These are phyloP conservation scores for Pycnomerus fuliginosus DNA, from an alignment of 2,888 invertebrate genomes.

Conservation along the genomic window DNA sequence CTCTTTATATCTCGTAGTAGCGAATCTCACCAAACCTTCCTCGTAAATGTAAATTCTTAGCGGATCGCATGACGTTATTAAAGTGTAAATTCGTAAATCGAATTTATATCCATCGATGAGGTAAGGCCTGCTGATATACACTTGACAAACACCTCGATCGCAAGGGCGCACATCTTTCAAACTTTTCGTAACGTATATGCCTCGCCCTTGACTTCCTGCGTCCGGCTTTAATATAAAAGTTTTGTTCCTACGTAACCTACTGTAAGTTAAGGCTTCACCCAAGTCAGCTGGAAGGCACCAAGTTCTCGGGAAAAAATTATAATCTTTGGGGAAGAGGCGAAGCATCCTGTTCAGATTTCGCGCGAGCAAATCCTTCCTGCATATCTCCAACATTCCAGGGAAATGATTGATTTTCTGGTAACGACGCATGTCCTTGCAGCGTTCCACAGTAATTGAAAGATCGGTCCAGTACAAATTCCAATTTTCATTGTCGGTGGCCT, in stretches of 20 bases:
- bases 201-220: constrained; percentile 86
- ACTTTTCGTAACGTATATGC: constrained; percentile 82
- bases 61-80: constrained; percentile 90
- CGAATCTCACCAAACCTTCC: constrained; percentile 87
- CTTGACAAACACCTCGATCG: constrained; percentile 86
- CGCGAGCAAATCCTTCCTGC: constrained; percentile 82
- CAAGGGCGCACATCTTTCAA: constrained; percentile 76
- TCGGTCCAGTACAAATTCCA: constrained; percentile 95
- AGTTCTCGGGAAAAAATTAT: constrained; percentile 89
- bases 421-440: constrained; percentile 88
- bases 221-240: constrained; percentile 91
- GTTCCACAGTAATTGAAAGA: constrained; percentile 79
- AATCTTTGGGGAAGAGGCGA: constrained; percentile 84
- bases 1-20: constrained; percentile 83
- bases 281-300: constrained; percentile 91
- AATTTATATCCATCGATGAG: constrained; percentile 92
- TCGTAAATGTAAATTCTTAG: constrained; percentile 87
- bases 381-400: constrained; percentile 52
- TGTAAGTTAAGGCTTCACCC: constrained; percentile 72
- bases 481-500: constrained; percentile 75
- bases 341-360: constrained; percentile 88
- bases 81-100: constrained; percentile 83
- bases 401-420: constrained; percentile 93
- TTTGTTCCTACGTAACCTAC: constrained; percentile 68
- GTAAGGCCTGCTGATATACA: constrained; percentile 73